A percentile compares a stretch with the other conserved stretches of the same genome.
phyloP scores from a whole-genome alignment of 2,888 invertebrate species.

The Mechanitis mazaeus region DNA sequence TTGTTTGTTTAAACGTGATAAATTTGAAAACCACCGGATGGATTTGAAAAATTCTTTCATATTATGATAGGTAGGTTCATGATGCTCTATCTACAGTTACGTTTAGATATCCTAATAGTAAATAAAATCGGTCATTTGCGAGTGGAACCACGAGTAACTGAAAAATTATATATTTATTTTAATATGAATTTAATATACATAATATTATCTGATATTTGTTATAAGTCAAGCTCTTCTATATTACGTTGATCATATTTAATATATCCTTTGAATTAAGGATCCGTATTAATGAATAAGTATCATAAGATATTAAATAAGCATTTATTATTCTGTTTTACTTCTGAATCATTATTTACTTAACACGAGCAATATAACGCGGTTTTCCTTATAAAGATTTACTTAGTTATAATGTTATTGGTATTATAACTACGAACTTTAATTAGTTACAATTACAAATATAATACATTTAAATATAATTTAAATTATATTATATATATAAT shows the following conservation, averaged over 20 bases:
- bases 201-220: not conserved
- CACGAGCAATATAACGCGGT: not conserved
- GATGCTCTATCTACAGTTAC: too few relatives aligned
- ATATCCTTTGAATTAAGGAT: constrained; percentile 18
- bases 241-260: constrained; percentile 27
- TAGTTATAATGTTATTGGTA: constrained; percentile 6
- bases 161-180: too few relatives aligned
- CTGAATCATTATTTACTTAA: not conserved
- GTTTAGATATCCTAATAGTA: too few relatives aligned
- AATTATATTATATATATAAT: too few relatives aligned
- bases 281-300: constrained; percentile 9
- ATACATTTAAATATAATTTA: not conserved
- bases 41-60: too few relatives aligned
- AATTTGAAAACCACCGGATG: too few relatives aligned
- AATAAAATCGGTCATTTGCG: too few relatives aligned
- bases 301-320: constrained; percentile 4
- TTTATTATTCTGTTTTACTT: constrained; percentile 6
- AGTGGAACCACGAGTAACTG: too few relatives aligned
- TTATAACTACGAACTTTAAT: not conserved
- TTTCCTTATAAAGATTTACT: not conserved
- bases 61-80: too few relatives aligned
- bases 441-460: not conserved
- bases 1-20: too few relatives aligned
- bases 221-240: constrained; percentile 10
- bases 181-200: not conserved